Evolutionary conservation across 35 echinoderm and acorn worm genomes (phyloP).

Genomic region (Ophiothrix spiculata): DNA sequence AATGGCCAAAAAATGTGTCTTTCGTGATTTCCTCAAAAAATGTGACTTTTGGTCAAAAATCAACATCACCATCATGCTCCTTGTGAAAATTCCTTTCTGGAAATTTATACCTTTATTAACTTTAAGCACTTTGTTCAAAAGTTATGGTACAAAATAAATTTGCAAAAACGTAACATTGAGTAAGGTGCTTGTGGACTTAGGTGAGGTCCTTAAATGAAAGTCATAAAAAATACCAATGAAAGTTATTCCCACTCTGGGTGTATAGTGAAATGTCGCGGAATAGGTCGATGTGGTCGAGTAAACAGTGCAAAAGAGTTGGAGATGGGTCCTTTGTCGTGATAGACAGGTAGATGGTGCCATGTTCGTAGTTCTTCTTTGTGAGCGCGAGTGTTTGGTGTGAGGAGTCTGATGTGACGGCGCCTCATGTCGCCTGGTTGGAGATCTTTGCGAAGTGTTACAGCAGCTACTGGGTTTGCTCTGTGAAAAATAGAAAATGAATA

Average conservation of each 20-base stretch:
- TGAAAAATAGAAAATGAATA: slow-evolving; percentile 12
- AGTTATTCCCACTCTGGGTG: slow-evolving; percentile 99
- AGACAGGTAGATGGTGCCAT: slow-evolving; percentile 92
- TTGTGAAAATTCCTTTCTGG: no score
- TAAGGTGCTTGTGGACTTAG: no score
- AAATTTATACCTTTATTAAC: no score
- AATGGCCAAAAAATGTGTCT: no score
- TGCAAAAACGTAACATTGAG: no score
- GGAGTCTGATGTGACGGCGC: slow-evolving; percentile 68
- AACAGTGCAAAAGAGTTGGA: slow-evolving; percentile 94
- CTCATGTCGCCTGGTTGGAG: slow-evolving; percentile 36
- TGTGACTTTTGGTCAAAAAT: no score
- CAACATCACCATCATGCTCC: no score
- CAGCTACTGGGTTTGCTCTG: slow-evolving; percentile 63
- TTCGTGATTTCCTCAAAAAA: no score
- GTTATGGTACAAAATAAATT: no score
- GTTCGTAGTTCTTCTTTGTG: slow-evolving; percentile 78
- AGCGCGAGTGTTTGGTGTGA: slow-evolving; percentile 77
- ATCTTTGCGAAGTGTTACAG: slow-evolving; percentile 41
- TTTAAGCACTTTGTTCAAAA: no score
- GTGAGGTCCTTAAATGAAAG: not conserved
- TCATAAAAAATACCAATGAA: not conserved
- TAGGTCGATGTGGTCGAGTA: slow-evolving; percentile 80
- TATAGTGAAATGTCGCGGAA: slow-evolving; percentile 91
- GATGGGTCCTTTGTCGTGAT: slow-evolving; percentile 68